Conservation (phyloP, 2,113 vertebrate species). For the Scomber japonicus region DNA sequence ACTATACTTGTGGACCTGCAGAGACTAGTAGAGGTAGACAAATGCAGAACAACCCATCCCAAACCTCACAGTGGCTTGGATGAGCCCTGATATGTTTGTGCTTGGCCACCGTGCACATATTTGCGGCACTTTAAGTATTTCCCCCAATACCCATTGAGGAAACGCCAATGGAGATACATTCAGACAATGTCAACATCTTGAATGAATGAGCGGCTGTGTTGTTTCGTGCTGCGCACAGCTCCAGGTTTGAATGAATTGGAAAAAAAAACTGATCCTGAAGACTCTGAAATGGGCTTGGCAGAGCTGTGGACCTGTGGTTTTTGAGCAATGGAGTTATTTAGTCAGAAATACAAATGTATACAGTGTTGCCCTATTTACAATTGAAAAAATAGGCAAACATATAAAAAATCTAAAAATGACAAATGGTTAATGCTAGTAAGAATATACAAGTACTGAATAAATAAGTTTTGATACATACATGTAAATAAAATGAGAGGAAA, state of each 20-base stretch:
- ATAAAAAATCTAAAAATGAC: slow-evolving; percentile 73
- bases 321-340: slow-evolving; percentile 82
- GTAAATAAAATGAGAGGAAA: slow-evolving; percentile 65
- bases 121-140: slow-evolving; percentile 78
- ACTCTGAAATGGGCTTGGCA: slow-evolving; percentile 69
- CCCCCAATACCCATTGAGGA: slow-evolving; percentile 80
- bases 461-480: slow-evolving; percentile 74
- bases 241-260: slow-evolving; percentile 70
- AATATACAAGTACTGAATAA: slow-evolving; percentile 78
- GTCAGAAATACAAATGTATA: slow-evolving; percentile 79
- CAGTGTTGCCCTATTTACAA: slow-evolving; percentile 81
- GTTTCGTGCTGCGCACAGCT: slow-evolving; percentile 55
- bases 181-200: slow-evolving; percentile 81
- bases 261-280: slow-evolving; percentile 54
- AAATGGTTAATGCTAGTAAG: slow-evolving; percentile 64
- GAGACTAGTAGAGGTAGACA: slow-evolving; percentile 81
- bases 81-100: slow-evolving; percentile 79
- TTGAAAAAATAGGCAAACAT: slow-evolving; percentile 71
- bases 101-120: slow-evolving; percentile 70
- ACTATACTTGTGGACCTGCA: slow-evolving; percentile 60
- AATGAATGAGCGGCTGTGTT: slow-evolving; percentile 79
- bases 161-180: slow-evolving; percentile 80
- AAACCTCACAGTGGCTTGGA: slow-evolving; percentile 70
- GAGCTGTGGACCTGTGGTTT: slow-evolving; percentile 68
- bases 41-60: slow-evolving; percentile 61